phyloP scores from a whole-genome alignment of 2,797 vertebrate genomes.

The Lutra lutra region DNA sequence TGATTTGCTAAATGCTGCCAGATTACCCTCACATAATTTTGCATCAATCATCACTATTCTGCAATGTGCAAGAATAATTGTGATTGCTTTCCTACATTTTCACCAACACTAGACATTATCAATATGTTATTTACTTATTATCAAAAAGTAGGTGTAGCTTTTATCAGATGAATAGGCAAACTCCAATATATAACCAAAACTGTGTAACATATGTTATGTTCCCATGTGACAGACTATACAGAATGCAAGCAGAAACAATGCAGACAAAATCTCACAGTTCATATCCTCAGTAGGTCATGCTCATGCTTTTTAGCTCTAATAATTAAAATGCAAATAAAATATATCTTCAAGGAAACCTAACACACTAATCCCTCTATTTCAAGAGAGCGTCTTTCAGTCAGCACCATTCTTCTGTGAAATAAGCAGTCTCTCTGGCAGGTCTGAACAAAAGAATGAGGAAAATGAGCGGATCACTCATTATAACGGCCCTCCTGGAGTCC shows the following conservation, averaged over 20 bases:
- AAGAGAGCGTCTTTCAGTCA: not conserved
- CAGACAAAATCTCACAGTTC: not conserved
- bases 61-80: not conserved
- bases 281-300: not conserved
- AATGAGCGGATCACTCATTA: conserved; percentile 34
- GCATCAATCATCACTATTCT: not conserved
- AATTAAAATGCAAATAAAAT: conserved; percentile 61
- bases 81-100: not conserved
- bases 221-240: not conserved
- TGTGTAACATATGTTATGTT: not conserved
- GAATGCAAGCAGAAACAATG: conserved; percentile 3
- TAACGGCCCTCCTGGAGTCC: conserved; percentile 23
- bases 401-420: conserved; percentile 31
- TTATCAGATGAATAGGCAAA: not conserved
- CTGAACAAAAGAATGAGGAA: conserved; percentile 21
- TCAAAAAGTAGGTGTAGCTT: not conserved
- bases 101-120: not conserved
- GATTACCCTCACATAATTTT: not conserved
- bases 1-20: not conserved
- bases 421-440: not conserved
- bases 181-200: not conserved
- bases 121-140: not conserved
- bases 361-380: conserved; percentile 7
- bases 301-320: not conserved
- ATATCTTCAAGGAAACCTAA: not conserved